A percentile compares a stretch with the other conserved stretches of the same genome.
phyloP scores from a whole-genome alignment of 2,797 vertebrate genomes.

The Chloroceryle inda region DNA sequence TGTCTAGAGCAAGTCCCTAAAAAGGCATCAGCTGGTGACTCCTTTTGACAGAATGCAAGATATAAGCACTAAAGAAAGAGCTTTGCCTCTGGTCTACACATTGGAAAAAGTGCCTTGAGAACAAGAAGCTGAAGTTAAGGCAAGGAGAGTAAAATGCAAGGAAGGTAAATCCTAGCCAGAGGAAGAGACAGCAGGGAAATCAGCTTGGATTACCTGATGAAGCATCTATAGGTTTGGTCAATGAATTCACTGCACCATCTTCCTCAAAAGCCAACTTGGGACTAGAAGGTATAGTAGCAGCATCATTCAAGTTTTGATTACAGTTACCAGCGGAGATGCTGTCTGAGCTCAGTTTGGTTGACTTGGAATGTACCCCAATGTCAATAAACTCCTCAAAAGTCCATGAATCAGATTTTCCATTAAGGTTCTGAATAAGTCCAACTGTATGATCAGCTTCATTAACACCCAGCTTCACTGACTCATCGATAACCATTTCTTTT shows the following conservation, averaged over 20 bases:
- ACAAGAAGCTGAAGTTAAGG: slow-evolving; percentile 56
- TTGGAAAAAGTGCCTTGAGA: slow-evolving; percentile 37
- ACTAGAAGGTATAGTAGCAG: slow-evolving; percentile 77
- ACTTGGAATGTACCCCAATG: slow-evolving; percentile 82
- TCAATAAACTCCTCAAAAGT: slow-evolving; percentile 88
- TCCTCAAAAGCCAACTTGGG: slow-evolving; percentile 86
- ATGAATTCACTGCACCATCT: slow-evolving; percentile 82
- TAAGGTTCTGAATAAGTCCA: slow-evolving; percentile 78
- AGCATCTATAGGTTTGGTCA: slow-evolving; percentile 87
- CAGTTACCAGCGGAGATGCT: slow-evolving; percentile 78
- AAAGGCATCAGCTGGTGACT: slow-evolving; percentile 31
- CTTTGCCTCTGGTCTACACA: not conserved
- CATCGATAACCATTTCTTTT: slow-evolving; percentile 75
- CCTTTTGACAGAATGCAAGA: not conserved
- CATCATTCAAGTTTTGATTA: slow-evolving; percentile 84
- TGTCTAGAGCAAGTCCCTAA: not conserved
- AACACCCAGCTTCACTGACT: slow-evolving; percentile 72
- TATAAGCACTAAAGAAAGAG: slow-evolving; percentile 22
- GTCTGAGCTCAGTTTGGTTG: slow-evolving; percentile 65
- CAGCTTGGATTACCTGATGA: slow-evolving; percentile 84
- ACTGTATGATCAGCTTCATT: slow-evolving; percentile 78
- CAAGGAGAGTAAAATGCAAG: slow-evolving; percentile 13
- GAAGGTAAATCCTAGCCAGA: slow-evolving; percentile 23
- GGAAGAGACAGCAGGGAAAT: not conserved
- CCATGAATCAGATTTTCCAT: slow-evolving; percentile 86